Conservation (phyloP, 2,113 vertebrate species). For the Hemichromis elongatus region DNA sequence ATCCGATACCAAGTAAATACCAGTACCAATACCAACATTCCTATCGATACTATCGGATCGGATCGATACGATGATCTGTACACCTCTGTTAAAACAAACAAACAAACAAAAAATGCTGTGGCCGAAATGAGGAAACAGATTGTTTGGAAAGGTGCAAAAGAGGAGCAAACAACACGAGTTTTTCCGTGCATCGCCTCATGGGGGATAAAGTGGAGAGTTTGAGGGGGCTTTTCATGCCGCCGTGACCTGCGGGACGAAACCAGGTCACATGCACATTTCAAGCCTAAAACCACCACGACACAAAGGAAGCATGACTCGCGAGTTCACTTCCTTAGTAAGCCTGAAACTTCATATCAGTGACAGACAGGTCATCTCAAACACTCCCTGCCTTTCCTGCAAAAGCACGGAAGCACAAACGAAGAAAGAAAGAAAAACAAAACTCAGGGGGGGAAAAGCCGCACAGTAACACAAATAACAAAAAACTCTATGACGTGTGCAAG, state of each 20-base stretch:
- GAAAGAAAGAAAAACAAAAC: background rate
- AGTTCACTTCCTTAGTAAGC: constrained; percentile 39
- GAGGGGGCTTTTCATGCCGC: background rate
- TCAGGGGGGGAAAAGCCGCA: background rate
- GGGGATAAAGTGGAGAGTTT: background rate
- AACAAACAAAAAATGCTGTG: background rate
- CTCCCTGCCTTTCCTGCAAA: background rate
- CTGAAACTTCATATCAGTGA: background rate
- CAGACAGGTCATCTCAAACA: constrained; percentile 1
- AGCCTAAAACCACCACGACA: background rate
- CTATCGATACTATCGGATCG: background rate
- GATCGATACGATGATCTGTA: too few species aligned
- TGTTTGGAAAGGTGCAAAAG: background rate
- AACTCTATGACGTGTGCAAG: background rate
- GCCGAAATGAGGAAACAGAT: background rate
- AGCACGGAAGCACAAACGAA: background rate
- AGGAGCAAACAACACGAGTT: background rate
- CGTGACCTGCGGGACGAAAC: background rate
- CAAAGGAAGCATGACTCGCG: constrained; percentile 28
- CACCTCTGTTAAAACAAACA: background rate
- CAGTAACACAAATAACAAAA: background rate
- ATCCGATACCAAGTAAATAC: background rate
- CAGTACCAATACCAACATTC: too few species aligned
- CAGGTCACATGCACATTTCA: background rate
- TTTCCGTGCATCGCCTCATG: background rate